Base-by-base conservation (phyloP, 2,888 invertebrate species). In the Conus canariensis region DNA sequence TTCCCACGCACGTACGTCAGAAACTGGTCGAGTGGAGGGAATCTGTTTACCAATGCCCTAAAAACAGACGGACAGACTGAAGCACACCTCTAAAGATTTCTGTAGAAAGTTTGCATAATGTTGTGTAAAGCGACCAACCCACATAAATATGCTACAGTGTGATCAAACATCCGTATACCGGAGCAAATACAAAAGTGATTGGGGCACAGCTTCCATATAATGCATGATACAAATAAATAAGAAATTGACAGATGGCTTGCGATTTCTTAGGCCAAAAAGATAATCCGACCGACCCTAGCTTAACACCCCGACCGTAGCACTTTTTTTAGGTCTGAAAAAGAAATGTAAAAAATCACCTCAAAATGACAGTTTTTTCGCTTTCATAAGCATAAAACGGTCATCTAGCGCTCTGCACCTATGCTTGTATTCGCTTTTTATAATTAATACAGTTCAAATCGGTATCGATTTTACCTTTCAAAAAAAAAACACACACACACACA, bases 171-270 rank as follows among this genome's bases (percentile, higher is more conserved):
- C 74, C 74, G 22, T 74, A 74, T 74, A 74, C 1, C 74, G 74
- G n/a, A 74, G 74, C 74, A 74, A 74, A 74, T 22, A 74, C 74
- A 74, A 74, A 74, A 74, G 74, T 74, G 74, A 74, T 74, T 74
- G 74, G n/a, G n/a, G 74, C 74, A 74, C 74, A 74, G n/a, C 74
- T 74, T 74, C 3, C 74, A 74, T 74, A 74, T 74, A 45, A 45
- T 45, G 45, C 45, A 3, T 45, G 45, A 45, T 45, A 45, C 45
- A 45, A 45, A 45, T 45, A 74, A 74, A 74, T 2, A 74, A 74
- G 74, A 74, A 74, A 74, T 5, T 1, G 74, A 74, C 74, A 74
- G 9, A 74, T 74, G 74, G 74, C 74, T 74, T 74, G 74, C 1
- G 74, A 74, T 74, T 5, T 74, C n/a, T 74, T 74, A 74, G 74